Evolutionary conservation across 2,797 vertebrate genomes (phyloP), one percentile per base, ranked within the genome.

Genomic region (Carduelis carduelis): DNA sequence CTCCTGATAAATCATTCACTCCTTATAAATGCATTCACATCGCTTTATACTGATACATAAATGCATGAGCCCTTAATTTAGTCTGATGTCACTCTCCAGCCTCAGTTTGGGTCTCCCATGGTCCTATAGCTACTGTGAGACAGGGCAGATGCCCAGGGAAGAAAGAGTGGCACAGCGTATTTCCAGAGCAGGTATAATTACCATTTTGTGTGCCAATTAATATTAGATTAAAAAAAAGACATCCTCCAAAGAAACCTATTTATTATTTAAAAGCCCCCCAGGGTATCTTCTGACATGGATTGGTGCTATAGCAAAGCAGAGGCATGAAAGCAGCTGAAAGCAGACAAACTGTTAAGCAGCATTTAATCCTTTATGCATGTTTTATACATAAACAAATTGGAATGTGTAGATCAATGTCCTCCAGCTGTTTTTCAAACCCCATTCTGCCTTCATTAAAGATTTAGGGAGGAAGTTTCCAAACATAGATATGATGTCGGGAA

Each of bases 351-450:
- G 68, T 94, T 96, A 96, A 97, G 90, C 46, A 81, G 96, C 77
- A 79, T 97, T 98, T 97, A 97, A 97, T 97, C 95, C 96, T 97
- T 97, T 96, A 97, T 97, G 96, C 93, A 95, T 97, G 96, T 95
- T 97, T 98, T 97, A 96, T 98, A 94, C 89, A 95, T 96, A 98
- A 97, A 97, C 91, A 97, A 97, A 98, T 97, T 97, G 96, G 89
- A 97, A 97, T 90, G 95, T 97, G 97, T 92, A 97, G 95, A 98
- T 98, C 95, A 93, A 96, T 96, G 97, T 96, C 97, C 92, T 97
- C 97, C 96, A 98, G 97, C 96, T 98, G 97, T 97, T 97, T 97
- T 97, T 95, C 95, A 97, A 97, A 94, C 66, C 66, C 70, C 91
- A 75, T 78, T 96, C 93, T 97, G 79, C 63, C 63, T 93, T 95